A percentile compares a stretch with the other conserved stretches of the same genome.
Conservation (phyloP, 2,888 invertebrate genomes). For the Drosophila pseudotalamancana region DNA sequence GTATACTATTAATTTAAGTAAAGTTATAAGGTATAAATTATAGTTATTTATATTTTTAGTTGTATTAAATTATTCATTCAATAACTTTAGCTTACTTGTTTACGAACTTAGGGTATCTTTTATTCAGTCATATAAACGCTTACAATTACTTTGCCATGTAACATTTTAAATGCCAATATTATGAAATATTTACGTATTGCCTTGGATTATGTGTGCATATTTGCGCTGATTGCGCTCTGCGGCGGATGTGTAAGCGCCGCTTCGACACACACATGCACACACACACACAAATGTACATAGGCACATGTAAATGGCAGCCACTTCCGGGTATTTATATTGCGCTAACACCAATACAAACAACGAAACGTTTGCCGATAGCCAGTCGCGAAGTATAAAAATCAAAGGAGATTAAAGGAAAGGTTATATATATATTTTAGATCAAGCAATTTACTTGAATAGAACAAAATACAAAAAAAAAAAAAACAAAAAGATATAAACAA, state of each 20-base stretch:
- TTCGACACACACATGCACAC: constrained; percentile 18
- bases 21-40: no score
- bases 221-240: constrained; percentile 53
- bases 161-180: constrained; percentile 29
- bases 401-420: constrained; percentile 21
- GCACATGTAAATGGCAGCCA: constrained; percentile 23
- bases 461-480: constrained; percentile 8
- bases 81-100: background rate
- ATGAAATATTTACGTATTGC: constrained; percentile 54
- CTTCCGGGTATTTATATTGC: constrained; percentile 57
- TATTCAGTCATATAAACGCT: background rate
- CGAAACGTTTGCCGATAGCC: constrained; percentile 3
- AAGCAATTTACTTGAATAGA: background rate
- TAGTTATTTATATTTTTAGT: background rate
- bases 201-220: constrained; percentile 55
- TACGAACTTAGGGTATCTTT: background rate
- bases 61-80: background rate
- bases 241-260: constrained; percentile 48
- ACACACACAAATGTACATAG: background rate
- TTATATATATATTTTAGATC: background rate
- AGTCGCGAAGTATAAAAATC: constrained; percentile 11
- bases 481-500: no score
- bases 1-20: no score
- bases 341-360: constrained; percentile 25
- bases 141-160: background rate